Percentiles rank a stretch among this genome's conserved stretches.
phyloP scores from a whole-genome alignment of 92 coral and sea anemone genomes.

The Porites lobata region DNA sequence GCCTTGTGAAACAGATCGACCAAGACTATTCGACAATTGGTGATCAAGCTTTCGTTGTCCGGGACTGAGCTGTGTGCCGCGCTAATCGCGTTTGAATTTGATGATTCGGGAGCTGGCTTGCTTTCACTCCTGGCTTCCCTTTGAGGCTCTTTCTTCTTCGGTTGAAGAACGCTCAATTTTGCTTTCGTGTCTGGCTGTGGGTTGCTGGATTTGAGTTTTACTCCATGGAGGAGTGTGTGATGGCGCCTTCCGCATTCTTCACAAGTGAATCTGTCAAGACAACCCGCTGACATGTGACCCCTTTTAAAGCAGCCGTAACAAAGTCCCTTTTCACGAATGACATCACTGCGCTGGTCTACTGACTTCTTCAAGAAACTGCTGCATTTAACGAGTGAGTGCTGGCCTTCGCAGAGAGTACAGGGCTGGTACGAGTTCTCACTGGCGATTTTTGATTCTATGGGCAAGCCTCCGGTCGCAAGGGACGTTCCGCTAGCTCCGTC shows the following conservation, averaged over 20 bases:
- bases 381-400: too few relatives aligned
- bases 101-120: background rate
- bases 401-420: too few relatives aligned
- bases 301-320: constrained; percentile 44
- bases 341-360: too few relatives aligned
- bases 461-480: too few relatives aligned
- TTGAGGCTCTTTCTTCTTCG: background rate
- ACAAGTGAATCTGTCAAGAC: constrained; percentile 40
- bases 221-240: constrained; percentile 75
- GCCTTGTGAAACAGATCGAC: background rate
- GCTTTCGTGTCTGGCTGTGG: background rate
- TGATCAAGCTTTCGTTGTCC: background rate
- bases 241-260: constrained; percentile 68
- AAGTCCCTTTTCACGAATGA: background rate
- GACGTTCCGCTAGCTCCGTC: too few relatives aligned
- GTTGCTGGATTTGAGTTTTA: constrained; percentile 12
- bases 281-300: constrained; percentile 23
- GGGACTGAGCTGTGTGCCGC: background rate
- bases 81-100: background rate
- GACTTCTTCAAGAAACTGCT: too few relatives aligned
- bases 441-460: too few relatives aligned
- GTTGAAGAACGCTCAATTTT: too few relatives aligned
- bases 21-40: background rate
- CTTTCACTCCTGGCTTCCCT: background rate
- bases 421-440: too few relatives aligned